Evolutionary conservation across 2,888 invertebrate species (phyloP).

Genomic region (Pomacea canaliculata): DNA sequence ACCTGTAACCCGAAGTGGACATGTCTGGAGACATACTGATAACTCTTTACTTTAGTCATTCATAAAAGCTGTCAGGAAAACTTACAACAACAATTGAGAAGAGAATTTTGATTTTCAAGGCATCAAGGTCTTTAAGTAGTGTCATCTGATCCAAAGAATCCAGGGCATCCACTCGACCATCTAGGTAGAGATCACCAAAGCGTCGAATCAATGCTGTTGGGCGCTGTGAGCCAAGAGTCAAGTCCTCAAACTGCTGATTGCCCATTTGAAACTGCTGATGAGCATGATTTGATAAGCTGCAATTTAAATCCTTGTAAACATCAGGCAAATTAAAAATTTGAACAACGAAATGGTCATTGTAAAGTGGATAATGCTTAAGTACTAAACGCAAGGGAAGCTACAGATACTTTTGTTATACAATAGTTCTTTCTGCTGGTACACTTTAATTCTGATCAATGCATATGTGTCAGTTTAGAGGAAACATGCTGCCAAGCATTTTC

Average conservation of each 20-base stretch:
- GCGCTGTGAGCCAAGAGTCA: conserved; percentile 64
- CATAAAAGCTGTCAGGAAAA: conserved; percentile 18
- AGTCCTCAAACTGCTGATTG: conserved; percentile 64
- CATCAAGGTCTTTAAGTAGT: conserved; percentile 85
- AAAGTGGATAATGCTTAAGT: too few species aligned
- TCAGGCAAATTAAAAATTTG: too few species aligned
- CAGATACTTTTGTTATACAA: too few species aligned
- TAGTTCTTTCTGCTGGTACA: too few species aligned
- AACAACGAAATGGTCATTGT: too few species aligned
- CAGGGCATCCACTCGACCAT: conserved; percentile 85
- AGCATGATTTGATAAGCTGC: conserved; percentile 64
- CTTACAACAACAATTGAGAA: conserved; percentile 96
- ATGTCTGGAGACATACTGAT: too few species aligned
- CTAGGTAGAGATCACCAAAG: conserved; percentile 87
- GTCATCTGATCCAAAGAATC: conserved; percentile 87
- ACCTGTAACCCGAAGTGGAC: too few species aligned
- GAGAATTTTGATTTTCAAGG: conserved; percentile 93
- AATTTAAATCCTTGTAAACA: not conserved
- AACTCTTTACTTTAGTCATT: too few species aligned
- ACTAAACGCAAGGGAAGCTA: too few species aligned
- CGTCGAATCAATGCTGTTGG: conserved; percentile 77
- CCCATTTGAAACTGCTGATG: conserved; percentile 56
- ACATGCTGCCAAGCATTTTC: too few species aligned
- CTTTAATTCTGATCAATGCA: too few species aligned
- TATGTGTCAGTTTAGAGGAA: too few species aligned